These are phyloP conservation scores for Dendrolimus punctatus DNA, from an alignment of 1,140 invertebrate species.

Conservation along the genomic window DNA sequence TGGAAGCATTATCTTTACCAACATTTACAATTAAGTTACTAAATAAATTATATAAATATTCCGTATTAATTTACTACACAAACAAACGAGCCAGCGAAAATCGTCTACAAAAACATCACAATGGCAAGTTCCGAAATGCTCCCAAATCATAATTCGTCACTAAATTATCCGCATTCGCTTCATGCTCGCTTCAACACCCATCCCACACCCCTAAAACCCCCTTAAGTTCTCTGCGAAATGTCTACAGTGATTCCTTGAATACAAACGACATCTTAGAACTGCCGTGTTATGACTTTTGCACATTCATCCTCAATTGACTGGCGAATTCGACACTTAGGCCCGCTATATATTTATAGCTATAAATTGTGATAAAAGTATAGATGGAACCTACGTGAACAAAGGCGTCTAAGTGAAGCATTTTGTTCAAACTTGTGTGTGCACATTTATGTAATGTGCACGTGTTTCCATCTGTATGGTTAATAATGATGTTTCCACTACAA, in stretches of 20 bases:
- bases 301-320: conserved; percentile 40
- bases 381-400: too few species aligned
- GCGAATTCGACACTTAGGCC: conserved; percentile 20
- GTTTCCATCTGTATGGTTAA: too few species aligned
- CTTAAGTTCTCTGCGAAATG: conserved; percentile 62
- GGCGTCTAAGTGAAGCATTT: too few species aligned
- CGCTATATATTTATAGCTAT: neutral
- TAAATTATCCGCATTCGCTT: conserved; percentile 52
- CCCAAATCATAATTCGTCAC: conserved; percentile 38
- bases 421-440: too few species aligned
- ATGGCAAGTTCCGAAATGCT: conserved; percentile 25
- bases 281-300: conserved; percentile 58
- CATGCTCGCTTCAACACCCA: conserved; percentile 42
- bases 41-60: conserved; percentile 1
- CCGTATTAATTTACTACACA: neutral
- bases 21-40: neutral
- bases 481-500: too few species aligned
- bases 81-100: too few species aligned
- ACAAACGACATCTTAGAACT: conserved; percentile 67
- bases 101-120: conserved; percentile 14
- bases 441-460: too few species aligned
- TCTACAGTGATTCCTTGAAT: conserved; percentile 71
- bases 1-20: too few species aligned
- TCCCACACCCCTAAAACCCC: conserved; percentile 11
- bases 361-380: neutral